These are phyloP conservation scores for Monoplex corrugatus DNA, from an alignment of 2,888 invertebrate species.

Conservation along the genomic window DNA sequence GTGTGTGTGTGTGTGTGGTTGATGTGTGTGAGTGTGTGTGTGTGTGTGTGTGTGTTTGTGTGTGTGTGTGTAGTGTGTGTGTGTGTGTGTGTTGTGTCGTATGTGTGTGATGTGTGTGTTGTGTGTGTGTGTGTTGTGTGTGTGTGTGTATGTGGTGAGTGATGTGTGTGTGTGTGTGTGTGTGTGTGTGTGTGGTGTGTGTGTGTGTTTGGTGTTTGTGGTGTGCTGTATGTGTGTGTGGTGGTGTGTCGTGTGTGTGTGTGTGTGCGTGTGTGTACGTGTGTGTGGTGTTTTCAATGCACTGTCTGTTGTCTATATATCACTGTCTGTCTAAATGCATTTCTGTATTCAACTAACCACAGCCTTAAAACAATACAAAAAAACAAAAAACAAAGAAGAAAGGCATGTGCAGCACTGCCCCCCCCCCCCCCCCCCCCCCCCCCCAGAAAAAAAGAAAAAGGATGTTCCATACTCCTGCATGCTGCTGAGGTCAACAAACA, in stretches of 20 bases:
- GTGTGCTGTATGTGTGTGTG: neutral
- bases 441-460: too few relatives aligned
- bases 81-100: neutral
- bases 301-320: neutral
- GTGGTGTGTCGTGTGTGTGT: neutral
- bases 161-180: slow-evolving; percentile 9
- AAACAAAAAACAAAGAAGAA: too few relatives aligned
- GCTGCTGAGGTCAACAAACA: too few relatives aligned
- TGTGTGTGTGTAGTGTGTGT: neutral
- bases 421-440: too few relatives aligned
- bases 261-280: neutral
- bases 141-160: neutral
- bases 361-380: too few relatives aligned
- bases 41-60: slow-evolving; percentile 4
- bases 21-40: neutral
- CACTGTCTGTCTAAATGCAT: too few relatives aligned
- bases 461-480: too few relatives aligned
- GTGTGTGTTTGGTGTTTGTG: neutral
- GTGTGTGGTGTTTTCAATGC: neutral
- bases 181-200: neutral
- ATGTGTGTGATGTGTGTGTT: too few relatives aligned
- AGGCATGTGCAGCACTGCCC: too few relatives aligned
- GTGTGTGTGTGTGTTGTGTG: neutral
- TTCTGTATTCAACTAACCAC: too few relatives aligned
- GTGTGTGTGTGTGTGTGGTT: neutral